A percentile compares a stretch with the other conserved stretches of the same genome.
Evolutionary conservation across 2,797 vertebrate genomes (phyloP).

Genomic region (Parauchenoglanis punctatus): DNA sequence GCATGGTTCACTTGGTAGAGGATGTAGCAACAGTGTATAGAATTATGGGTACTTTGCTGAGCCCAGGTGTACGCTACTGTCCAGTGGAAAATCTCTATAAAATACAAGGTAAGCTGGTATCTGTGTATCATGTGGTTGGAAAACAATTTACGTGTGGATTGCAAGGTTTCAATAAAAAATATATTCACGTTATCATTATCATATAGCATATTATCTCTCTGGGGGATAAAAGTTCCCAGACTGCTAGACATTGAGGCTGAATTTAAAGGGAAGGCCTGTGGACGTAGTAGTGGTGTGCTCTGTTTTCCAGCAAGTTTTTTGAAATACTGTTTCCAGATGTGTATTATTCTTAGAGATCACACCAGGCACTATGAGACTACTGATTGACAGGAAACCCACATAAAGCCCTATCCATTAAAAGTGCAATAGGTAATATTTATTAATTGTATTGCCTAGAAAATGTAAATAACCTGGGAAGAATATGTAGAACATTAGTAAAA

Average conservation of each 20-base stretch:
- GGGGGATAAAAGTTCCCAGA: neutral
- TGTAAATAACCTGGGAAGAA: neutral
- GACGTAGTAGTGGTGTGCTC: neutral
- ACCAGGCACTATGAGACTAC: neutral
- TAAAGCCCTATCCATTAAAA: neutral
- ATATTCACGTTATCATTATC: neutral
- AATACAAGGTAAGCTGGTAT: neutral
- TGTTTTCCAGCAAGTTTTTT: neutral
- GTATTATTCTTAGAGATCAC: neutral
- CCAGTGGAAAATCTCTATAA: neutral
- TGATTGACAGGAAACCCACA: neutral
- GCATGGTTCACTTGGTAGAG: neutral
- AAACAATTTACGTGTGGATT: neutral
- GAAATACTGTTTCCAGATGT: neutral
- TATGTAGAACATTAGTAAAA: neutral
- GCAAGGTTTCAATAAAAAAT: neutral
- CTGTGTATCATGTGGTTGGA: neutral
- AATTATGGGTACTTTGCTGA: neutral
- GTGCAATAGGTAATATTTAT: too few species aligned
- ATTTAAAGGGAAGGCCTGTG: neutral
- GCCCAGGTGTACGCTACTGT: neutral
- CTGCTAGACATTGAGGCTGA: neutral
- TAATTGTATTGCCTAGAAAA: neutral
- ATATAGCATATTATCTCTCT: neutral
- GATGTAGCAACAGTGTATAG: neutral